These are phyloP conservation scores for Dicyrtoma fusca DNA, from an alignment of 2,888 invertebrate genomes.

Conservation along the genomic window DNA sequence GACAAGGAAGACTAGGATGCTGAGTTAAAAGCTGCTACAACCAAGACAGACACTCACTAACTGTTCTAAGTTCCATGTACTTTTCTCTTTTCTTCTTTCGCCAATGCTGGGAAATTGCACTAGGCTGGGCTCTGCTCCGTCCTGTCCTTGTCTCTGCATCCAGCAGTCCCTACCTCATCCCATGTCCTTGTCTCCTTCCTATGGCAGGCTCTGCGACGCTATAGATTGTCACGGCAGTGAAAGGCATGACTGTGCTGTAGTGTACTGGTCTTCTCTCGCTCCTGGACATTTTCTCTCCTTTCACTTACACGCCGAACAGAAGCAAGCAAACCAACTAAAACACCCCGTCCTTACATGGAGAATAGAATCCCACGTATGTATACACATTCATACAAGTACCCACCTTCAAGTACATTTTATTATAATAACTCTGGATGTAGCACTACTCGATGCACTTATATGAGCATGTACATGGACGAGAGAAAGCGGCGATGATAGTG, in stretches of 20 bases:
- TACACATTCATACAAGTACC: too few species aligned
- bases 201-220: background rate
- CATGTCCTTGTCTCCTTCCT: background rate
- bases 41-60: background rate
- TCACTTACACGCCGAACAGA: background rate
- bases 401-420: too few species aligned
- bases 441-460: too few species aligned
- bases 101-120: background rate
- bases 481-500: too few species aligned
- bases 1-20: conserved; percentile 20
- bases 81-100: background rate
- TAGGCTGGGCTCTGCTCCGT: background rate
- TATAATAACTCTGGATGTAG: too few species aligned
- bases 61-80: background rate
- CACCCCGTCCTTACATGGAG: background rate
- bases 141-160: background rate
- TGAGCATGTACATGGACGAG: too few species aligned
- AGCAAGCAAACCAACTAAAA: too few species aligned
- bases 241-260: background rate
- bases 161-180: background rate
- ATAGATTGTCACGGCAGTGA: background rate
- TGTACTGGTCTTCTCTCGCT: background rate
- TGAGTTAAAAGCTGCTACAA: conserved; percentile 14
- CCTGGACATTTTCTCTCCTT: conserved; percentile 7
- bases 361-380: too few species aligned